phyloP scores from a whole-genome alignment of 1,140 invertebrate genomes.

The Drosophila teissieri region DNA sequence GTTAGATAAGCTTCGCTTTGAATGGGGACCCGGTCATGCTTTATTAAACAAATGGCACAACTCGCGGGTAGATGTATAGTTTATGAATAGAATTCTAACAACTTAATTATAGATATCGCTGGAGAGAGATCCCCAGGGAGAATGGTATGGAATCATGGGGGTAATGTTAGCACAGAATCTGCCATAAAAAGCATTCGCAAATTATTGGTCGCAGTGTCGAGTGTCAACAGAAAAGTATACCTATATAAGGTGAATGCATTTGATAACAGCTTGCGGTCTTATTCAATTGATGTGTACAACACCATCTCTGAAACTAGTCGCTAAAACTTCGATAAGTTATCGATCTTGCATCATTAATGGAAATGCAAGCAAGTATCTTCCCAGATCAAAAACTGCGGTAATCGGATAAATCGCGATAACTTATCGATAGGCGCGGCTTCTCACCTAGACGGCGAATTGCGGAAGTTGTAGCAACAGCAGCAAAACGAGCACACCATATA shows the following conservation, averaged over 20 bases:
- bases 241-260: neutral
- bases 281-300: no score
- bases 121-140: slow-evolving; percentile 13
- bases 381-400: no score
- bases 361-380: no score
- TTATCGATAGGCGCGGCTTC: slow-evolving; percentile 14
- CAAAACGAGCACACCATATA: slow-evolving; percentile 84
- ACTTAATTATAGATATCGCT: slow-evolving; percentile 56
- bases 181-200: neutral
- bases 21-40: slow-evolving; percentile 50
- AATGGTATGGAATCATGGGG: neutral
- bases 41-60: slow-evolving; percentile 55
- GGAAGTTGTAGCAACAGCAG: slow-evolving; percentile 83
- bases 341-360: neutral
- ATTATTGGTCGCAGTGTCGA: neutral
- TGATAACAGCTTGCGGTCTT: no score
- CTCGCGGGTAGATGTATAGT: slow-evolving; percentile 24
- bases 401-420: neutral
- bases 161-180: neutral
- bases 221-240: no score
- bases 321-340: neutral
- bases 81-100: slow-evolving; percentile 61
- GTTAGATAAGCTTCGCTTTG: slow-evolving; percentile 48
- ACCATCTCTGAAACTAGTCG: neutral
- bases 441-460: slow-evolving; percentile 80